Conservation (phyloP, 2,113 vertebrate species). For the Psephotus haematonotus region DNA sequence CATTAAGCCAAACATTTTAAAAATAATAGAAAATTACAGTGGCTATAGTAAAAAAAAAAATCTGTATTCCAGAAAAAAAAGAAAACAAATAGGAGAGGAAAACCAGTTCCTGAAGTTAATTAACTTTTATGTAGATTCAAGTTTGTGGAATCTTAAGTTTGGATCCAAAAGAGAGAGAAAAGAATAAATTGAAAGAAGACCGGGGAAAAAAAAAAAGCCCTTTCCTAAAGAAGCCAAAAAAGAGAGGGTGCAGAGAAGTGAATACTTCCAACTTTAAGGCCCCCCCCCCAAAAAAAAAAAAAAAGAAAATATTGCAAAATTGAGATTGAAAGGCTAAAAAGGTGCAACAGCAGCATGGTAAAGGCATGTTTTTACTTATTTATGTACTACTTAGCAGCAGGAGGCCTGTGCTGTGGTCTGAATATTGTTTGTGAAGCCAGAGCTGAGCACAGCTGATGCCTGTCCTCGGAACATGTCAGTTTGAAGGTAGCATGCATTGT, state of each 20-base stretch:
- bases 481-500: background rate
- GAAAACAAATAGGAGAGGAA: background rate
- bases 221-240: background rate
- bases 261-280: background rate
- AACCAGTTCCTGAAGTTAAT: background rate
- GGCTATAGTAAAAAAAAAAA: background rate
- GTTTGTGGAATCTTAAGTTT: slow-evolving; percentile 3
- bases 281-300: background rate
- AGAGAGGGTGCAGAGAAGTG: background rate
- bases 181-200: background rate
- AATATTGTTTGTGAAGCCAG: background rate
- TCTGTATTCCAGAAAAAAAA: background rate
- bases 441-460: slow-evolving; percentile 43
- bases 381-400: slow-evolving; percentile 6
- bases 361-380: background rate
- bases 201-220: accelerated
- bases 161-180: background rate
- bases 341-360: background rate
- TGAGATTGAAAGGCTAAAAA: background rate
- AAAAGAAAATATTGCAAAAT: background rate
- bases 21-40: slow-evolving; percentile 1
- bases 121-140: background rate
- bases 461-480: slow-evolving; percentile 9
- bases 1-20: background rate
- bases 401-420: slow-evolving; percentile 7